phyloP scores from a whole-genome alignment of 2,113 vertebrate species.

The Serinus canaria region DNA sequence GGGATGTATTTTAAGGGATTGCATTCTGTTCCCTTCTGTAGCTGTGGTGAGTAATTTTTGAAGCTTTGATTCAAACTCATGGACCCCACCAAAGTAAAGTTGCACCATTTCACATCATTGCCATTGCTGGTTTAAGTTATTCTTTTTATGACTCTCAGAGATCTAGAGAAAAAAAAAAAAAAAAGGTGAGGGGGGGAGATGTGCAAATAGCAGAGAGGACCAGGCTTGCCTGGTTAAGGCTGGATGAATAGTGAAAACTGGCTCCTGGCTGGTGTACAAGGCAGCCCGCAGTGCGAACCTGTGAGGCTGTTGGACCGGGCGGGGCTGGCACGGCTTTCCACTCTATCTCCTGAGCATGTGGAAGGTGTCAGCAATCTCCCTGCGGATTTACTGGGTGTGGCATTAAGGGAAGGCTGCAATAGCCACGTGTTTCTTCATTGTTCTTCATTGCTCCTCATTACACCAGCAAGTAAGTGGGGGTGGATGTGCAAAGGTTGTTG shows the following conservation, averaged over 20 bases:
- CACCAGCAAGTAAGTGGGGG: too few species aligned
- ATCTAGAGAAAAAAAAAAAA: neutral
- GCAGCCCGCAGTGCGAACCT: neutral
- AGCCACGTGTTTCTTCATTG: neutral
- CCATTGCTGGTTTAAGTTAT: neutral
- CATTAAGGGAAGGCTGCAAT: neutral
- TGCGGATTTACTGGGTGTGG: accelerated
- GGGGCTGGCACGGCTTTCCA: accelerated
- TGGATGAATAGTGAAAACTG: neutral
- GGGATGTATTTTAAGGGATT: neutral
- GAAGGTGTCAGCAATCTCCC: neutral
- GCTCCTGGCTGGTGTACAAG: accelerated
- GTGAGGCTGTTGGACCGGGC: accelerated
- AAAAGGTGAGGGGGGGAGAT: too few species aligned
- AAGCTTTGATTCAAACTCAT: neutral
- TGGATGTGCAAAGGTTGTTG: neutral
- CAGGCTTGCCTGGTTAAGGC: neutral
- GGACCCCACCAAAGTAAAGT: neutral
- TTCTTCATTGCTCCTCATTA: neutral
- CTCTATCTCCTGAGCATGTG: accelerated
- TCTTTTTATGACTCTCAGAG: neutral
- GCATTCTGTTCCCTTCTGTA: neutral
- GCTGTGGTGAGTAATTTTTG: neutral
- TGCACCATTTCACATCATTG: neutral
- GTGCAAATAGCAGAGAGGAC: neutral